Percentiles rank a stretch among this genome's conserved stretches.
Conservation (phyloP, 1,140 invertebrate genomes). For the Pachyrhynchus sulphureomaculatus region DNA sequence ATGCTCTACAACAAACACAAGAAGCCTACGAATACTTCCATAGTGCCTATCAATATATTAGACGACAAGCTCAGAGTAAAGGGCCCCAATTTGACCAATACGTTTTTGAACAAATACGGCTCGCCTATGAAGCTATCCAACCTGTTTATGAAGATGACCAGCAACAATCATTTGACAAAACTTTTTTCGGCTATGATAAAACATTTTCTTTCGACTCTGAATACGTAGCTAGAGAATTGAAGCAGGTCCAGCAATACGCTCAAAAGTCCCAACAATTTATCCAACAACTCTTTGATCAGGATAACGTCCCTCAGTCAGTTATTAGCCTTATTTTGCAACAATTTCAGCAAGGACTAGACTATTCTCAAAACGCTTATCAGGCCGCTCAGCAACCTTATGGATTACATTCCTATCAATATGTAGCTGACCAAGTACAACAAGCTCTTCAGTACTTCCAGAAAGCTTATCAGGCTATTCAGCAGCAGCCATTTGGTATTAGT, state of each 20-base stretch:
- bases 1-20: neutral
- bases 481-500: too few species aligned
- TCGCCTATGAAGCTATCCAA: slow-evolving; percentile 3
- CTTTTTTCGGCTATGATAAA: neutral
- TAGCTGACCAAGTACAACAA: too few species aligned
- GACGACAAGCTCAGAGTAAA: neutral
- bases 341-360: too few species aligned
- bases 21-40: slow-evolving; percentile 18
- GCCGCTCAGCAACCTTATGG: too few species aligned
- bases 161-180: neutral
- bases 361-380: too few species aligned
- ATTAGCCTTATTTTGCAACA: too few species aligned
- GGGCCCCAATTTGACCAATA: neutral
- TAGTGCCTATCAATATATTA: slow-evolving; percentile 13
- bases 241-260: slow-evolving; percentile 6
- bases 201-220: neutral
- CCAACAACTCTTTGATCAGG: slow-evolving; percentile 1
- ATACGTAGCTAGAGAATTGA: neutral
- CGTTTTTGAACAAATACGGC: slow-evolving; percentile 12
- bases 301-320: too few species aligned
- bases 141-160: slow-evolving; percentile 9
- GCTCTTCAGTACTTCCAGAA: slow-evolving; percentile 1
- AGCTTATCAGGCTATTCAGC: neutral
- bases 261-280: slow-evolving; percentile 4
- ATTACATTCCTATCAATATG: neutral